Evolutionary conservation across 2,797 vertebrate species (phyloP), one percentile per base, ranked within the genome.

Genomic region (Macropus fuliginosus): DNA sequence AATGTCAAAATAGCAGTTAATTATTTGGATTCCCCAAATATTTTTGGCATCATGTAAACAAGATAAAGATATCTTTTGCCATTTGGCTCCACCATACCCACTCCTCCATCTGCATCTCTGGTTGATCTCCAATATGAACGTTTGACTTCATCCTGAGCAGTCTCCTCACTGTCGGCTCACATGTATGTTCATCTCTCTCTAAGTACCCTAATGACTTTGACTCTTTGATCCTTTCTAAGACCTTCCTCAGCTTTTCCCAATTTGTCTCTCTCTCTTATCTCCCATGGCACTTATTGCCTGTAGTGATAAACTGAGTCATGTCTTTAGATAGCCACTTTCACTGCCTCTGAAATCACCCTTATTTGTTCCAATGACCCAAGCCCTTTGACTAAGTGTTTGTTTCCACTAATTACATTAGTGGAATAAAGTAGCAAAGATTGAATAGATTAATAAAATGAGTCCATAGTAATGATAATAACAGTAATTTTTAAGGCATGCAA

Each of bases 371-470:
- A 21, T 52, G 16, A 29, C 28, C 40, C 18, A 91, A 90, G 91
- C 28, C 31, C 11, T 74, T 90, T 74, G 92, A 91, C 59, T 27
- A 90, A 93, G 5, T 34, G 62, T 52, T 52, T 52, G 52, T 52
- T 52, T 52, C 6, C 52, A 52, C 52, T 52, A 52, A 52, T 52
- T 52, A 6, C 52, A 52, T 52, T 52, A 52, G 52, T 52, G 52
- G 52, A 52, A 66, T 66, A 66, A 66, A 93, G 54, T 52, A 54
- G 55, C 46, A 87, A 46, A 92, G 94, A 94, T 96, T 62, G 96
- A 89, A 46, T 40, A 62, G 21, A 90, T 62, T 55, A 94, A 96
- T 46, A 95, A 97, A 89, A 93, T 59, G 0, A 24, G 40, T 6
- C 34, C 29, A 34, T 34, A 4, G 34, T 34, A 34, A 2, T 1